Evolutionary conservation across 2,888 invertebrate species (phyloP).

Genomic region (Emesis russula): DNA sequence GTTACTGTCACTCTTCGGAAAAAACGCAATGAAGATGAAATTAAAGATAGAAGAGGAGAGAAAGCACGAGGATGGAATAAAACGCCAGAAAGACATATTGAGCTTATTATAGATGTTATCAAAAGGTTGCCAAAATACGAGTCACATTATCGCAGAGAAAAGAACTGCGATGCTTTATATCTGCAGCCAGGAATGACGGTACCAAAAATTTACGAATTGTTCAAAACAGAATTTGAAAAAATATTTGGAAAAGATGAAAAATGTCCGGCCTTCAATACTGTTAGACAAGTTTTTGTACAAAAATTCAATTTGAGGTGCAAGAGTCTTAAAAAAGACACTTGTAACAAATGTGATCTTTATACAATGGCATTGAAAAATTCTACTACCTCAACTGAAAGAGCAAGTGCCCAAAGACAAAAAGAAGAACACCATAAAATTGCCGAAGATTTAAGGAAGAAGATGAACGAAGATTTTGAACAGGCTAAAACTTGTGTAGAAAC

Average conservation of each 20-base stretch:
- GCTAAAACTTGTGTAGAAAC: not conserved
- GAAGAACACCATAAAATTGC: not conserved
- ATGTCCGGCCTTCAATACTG: not conserved
- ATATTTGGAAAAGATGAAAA: not conserved
- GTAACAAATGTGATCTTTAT: conserved; percentile 14
- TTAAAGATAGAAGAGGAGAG: not conserved
- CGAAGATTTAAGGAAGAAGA: not conserved
- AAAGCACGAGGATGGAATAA: not conserved
- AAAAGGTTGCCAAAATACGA: not conserved
- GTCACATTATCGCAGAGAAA: not conserved
- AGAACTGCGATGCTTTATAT: not conserved
- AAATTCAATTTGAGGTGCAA: not conserved
- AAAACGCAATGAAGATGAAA: not conserved
- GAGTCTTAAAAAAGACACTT: not conserved
- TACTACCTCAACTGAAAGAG: not conserved
- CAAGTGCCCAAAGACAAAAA: not conserved
- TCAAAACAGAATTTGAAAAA: not conserved
- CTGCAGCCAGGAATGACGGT: not conserved
- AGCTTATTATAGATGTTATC: not conserved
- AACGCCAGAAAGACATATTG: not conserved
- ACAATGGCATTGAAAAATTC: not conserved
- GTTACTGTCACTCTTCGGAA: too few species aligned
- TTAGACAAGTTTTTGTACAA: not conserved
- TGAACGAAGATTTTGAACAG: conserved; percentile 18
- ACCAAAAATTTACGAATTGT: not conserved